Evolutionary conservation across 2,113 vertebrate species (phyloP).

Genomic region (Tursiops truncatus): DNA sequence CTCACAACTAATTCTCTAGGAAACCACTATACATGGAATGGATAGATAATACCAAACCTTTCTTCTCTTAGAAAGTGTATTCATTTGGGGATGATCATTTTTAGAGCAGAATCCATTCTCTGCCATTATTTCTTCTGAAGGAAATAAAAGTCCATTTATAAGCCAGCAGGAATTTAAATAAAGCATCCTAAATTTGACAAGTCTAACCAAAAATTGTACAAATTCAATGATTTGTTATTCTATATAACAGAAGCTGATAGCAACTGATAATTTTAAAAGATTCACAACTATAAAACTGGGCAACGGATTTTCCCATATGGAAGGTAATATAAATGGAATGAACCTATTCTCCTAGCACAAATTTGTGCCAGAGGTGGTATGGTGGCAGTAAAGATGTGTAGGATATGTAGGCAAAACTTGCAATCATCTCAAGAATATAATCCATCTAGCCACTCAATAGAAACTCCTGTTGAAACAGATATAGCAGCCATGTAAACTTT

Average conservation of each 20-base stretch:
- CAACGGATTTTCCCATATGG: background rate
- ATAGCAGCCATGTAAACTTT: background rate
- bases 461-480: slow-evolving; percentile 4
- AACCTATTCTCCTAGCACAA: background rate
- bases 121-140: background rate
- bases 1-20: background rate
- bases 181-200: slow-evolving; percentile 29
- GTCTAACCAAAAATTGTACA: background rate
- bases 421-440: background rate
- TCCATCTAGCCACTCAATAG: background rate
- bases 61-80: background rate
- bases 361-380: background rate
- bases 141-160: background rate
- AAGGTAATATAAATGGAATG: background rate
- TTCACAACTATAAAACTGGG: background rate
- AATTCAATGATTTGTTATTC: slow-evolving; percentile 1
- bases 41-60: background rate
- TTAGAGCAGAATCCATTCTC: background rate
- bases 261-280: background rate
- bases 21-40: background rate
- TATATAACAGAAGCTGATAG: background rate
- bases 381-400: background rate
- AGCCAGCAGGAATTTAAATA: background rate
- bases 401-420: background rate
- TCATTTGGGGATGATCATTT: background rate